These are phyloP conservation scores for Ctenopoma multispine DNA, from an alignment of 2,797 vertebrate species.

Conservation along the genomic window DNA sequence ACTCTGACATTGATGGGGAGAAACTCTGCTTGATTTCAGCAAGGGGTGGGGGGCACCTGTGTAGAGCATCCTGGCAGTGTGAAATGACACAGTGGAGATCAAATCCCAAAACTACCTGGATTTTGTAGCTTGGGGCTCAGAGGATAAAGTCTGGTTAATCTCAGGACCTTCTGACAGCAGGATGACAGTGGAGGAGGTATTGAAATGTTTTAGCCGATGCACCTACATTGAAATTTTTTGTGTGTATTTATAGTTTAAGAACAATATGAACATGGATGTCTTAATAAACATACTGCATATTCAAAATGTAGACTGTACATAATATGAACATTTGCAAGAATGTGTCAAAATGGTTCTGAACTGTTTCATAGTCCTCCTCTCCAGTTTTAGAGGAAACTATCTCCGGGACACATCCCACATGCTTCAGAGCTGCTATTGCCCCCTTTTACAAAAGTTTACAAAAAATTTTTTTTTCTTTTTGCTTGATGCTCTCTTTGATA, in stretches of 20 bases:
- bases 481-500: conserved; percentile 11
- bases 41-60: too few relatives aligned
- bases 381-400: conserved; percentile 43
- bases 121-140: too few relatives aligned
- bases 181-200: neutral
- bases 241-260: neutral
- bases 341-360: neutral
- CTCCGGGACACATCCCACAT: conserved; percentile 55
- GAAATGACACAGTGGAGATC: too few relatives aligned
- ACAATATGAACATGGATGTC: neutral
- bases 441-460: conserved; percentile 49
- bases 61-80: too few relatives aligned
- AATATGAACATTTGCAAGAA: conserved; percentile 9
- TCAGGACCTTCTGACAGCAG: neutral
- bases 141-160: too few relatives aligned
- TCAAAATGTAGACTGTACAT: neutral
- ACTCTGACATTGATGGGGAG: too few relatives aligned
- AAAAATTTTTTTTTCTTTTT: conserved; percentile 9
- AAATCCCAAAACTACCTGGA: too few relatives aligned
- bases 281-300: too few relatives aligned
- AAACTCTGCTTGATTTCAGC: too few relatives aligned
- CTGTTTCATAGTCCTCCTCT: conserved; percentile 36
- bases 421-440: conserved; percentile 40
- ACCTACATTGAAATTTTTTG: neutral
- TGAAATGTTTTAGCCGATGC: neutral